Evolutionary conservation across 2,888 invertebrate species (phyloP).

Genomic region (Apodemia mormo): DNA sequence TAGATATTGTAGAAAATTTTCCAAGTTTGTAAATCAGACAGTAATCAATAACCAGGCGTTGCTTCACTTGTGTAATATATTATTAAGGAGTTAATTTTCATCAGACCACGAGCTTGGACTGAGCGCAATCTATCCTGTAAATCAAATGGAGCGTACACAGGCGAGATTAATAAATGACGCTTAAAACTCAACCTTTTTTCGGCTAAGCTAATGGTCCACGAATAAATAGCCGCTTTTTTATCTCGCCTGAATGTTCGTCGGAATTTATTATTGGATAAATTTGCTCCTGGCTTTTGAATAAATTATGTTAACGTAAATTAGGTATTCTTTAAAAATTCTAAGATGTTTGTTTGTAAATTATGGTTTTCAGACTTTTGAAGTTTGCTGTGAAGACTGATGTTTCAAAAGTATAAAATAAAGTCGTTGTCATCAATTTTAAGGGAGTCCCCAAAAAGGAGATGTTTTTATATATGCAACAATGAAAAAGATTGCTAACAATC

Average conservation of each 20-base stretch:
- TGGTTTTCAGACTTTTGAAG: too few relatives aligned
- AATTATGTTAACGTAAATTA: constrained; percentile 46
- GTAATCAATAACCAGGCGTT: constrained; percentile 2
- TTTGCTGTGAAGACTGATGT: too few relatives aligned
- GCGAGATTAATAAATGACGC: constrained; percentile 76
- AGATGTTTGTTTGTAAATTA: neutral
- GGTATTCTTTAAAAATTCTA: neutral
- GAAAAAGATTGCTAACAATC: too few relatives aligned
- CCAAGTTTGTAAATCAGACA: neutral
- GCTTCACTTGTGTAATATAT: neutral
- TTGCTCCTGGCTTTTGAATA: constrained; percentile 56
- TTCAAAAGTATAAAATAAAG: too few relatives aligned
- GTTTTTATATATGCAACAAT: too few relatives aligned
- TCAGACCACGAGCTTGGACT: constrained; percentile 8
- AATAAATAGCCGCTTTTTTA: constrained; percentile 74
- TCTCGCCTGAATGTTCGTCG: constrained; percentile 39
- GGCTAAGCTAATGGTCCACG: constrained; percentile 71
- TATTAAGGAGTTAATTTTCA: constrained; percentile 9
- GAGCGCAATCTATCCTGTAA: constrained; percentile 51
- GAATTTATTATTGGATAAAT: constrained; percentile 64
- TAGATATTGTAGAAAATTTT: too few relatives aligned
- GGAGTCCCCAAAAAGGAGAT: too few relatives aligned
- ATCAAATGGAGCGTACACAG: constrained; percentile 67
- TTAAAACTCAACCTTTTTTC: constrained; percentile 79
- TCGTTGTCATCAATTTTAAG: too few relatives aligned